Base-by-base conservation (phyloP, 2,113 vertebrate genomes). In the Zosterops japonicus region DNA sequence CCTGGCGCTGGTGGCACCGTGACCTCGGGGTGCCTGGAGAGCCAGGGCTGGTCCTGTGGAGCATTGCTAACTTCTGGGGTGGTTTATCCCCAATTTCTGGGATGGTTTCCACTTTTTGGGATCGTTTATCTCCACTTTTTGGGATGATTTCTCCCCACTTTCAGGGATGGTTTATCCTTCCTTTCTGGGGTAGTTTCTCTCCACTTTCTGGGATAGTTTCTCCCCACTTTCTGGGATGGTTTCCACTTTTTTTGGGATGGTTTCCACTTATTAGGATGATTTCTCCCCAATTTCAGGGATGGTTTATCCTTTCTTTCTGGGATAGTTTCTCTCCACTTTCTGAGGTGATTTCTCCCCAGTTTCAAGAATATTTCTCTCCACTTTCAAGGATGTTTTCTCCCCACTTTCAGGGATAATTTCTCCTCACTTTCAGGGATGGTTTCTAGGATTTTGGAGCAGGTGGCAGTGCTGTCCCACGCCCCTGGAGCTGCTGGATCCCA, bases 371-470 rank as follows among this genome's bases (percentile, higher is more conserved):
- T 24, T 33, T 41, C 4, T 19, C 21, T 1, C 8, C 15, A 1
- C 19, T 46, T 69, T 35, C 46, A 5, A 10, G 21, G 46, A 21
- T 46, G 5, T 4, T 46, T 46, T 44, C 2, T 33, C 22, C 2
- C 14, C 12, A 1, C 6, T 53, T 68, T 47, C 7, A 0, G 3
- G 24, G 35, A 1, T 2, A 3, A 0, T 24, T 33, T 42, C 4
- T 19, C 22, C 2, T 6, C 28, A 31, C 4, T 47, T 36, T 79
- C 10, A 0, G 5, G 35, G 44, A 1, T 1, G 50, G 12, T 56
- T 57, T 65, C 5, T 13, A 31, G 47, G 60, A 7, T 56, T 68
- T 29, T 2, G n/a, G 41, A 4, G 39, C 2, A 1, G 46, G 4
- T 1, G 20, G 7, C 36, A 4, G 47, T 33, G 70, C 68, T 23